A percentile compares a stretch with the other conserved stretches of the same genome.
phyloP scores from a whole-genome alignment of 2,113 vertebrate genomes.

The Pteropus alecto region DNA sequence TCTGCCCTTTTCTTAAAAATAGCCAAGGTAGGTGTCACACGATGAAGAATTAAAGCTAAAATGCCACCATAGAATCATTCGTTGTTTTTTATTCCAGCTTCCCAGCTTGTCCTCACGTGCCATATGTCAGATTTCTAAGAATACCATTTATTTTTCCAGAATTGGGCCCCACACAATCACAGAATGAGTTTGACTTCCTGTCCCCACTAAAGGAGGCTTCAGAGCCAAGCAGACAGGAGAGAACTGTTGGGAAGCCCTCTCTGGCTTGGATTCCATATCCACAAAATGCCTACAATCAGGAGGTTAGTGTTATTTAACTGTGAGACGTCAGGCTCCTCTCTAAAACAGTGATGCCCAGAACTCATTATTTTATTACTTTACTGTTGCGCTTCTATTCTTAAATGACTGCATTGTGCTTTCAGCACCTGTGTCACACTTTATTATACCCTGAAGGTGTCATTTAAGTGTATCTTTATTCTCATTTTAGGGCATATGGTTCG shows the following conservation, averaged over 20 bases:
- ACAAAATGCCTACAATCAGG: not conserved
- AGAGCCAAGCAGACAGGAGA: not conserved
- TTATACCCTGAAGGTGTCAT: not conserved
- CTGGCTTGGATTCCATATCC: rapidly evolving
- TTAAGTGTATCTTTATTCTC: not conserved
- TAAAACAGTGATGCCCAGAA: not conserved
- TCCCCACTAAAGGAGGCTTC: not conserved
- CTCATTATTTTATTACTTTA: slow-evolving; percentile 12
- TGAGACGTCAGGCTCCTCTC: not conserved
- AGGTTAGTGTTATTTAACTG: not conserved
- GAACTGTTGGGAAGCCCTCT: not conserved
- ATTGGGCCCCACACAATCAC: not conserved
- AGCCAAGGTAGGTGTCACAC: not conserved
- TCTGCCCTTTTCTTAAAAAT: not conserved
- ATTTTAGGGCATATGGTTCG: slow-evolving; percentile 36
- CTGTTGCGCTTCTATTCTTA: not conserved
- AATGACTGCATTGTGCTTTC: not conserved
- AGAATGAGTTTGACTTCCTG: not conserved
- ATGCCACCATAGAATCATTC: not conserved
- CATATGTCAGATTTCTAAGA: not conserved
- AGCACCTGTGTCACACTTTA: not conserved
- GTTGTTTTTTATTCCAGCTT: not conserved
- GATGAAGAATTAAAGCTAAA: not conserved
- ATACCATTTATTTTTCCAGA: not conserved
- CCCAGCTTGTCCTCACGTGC: not conserved